Conservation (phyloP, 2,113 vertebrate genomes). For the Campylorhamphus procurvoides region DNA sequence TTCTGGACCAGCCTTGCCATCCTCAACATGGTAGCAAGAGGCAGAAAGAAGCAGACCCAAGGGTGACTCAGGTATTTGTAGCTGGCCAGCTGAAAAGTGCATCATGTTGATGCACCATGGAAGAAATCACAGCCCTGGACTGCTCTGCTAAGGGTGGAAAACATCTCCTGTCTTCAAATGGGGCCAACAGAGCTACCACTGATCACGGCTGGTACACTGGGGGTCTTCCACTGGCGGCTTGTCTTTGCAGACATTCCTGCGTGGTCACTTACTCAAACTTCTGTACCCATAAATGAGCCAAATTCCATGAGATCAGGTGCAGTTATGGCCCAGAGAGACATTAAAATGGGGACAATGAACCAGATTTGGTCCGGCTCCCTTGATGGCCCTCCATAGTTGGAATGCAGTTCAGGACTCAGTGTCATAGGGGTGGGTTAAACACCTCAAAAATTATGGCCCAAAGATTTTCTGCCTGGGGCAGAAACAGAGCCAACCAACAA, state of each 20-base stretch:
- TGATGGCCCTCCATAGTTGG: neutral
- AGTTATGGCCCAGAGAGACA: neutral
- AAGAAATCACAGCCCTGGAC: neutral
- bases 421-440: neutral
- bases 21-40: neutral
- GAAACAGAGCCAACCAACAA: neutral
- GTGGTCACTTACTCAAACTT: neutral
- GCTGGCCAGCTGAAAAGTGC: neutral
- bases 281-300: neutral
- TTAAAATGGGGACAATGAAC: neutral
- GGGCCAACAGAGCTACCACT: neutral
- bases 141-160: neutral
- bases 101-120: neutral
- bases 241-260: neutral
- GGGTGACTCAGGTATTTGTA: neutral
- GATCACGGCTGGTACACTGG: rapidly evolving
- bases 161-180: neutral
- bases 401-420: neutral
- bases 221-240: neutral
- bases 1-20: neutral
- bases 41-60: neutral
- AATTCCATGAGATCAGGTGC: neutral
- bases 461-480: neutral
- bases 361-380: neutral
- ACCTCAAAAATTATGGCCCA: neutral